These are phyloP conservation scores for Colinus virginianus DNA, from an alignment of 2,113 vertebrate genomes.

Conservation along the genomic window DNA sequence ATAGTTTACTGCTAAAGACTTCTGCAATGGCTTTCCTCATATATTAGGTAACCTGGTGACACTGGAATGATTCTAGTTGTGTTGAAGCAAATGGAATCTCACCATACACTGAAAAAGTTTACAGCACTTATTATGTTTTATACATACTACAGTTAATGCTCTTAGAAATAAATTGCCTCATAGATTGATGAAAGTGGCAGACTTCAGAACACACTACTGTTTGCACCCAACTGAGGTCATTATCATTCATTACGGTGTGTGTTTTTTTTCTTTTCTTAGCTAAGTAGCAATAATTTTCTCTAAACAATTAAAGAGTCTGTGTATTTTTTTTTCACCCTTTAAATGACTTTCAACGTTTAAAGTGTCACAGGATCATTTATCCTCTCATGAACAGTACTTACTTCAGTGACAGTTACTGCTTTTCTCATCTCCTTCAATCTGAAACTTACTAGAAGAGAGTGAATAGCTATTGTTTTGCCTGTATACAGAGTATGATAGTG, in stretches of 20 bases:
- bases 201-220: neutral
- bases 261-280: slow-evolving; percentile 8
- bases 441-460: neutral
- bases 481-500: fast-evolving
- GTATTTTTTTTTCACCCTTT: slow-evolving; percentile 7
- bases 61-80: neutral
- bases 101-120: neutral
- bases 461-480: neutral
- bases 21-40: neutral
- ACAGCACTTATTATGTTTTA: slow-evolving; percentile 25
- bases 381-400: slow-evolving; percentile 26
- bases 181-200: slow-evolving; percentile 51
- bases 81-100: neutral
- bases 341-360: slow-evolving; percentile 43
- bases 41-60: neutral
- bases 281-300: slow-evolving; percentile 53
- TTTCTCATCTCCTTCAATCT: neutral
- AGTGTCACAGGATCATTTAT: slow-evolving; percentile 40
- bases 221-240: slow-evolving; percentile 47
- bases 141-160: slow-evolving; percentile 14
- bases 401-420: neutral
- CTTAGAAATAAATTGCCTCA: slow-evolving; percentile 52
- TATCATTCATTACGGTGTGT: slow-evolving; percentile 45
- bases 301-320: slow-evolving; percentile 41
- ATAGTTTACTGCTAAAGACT: neutral